phyloP scores from a whole-genome alignment of 2,888 invertebrate genomes.

The Acanthosepion lycidas region DNA sequence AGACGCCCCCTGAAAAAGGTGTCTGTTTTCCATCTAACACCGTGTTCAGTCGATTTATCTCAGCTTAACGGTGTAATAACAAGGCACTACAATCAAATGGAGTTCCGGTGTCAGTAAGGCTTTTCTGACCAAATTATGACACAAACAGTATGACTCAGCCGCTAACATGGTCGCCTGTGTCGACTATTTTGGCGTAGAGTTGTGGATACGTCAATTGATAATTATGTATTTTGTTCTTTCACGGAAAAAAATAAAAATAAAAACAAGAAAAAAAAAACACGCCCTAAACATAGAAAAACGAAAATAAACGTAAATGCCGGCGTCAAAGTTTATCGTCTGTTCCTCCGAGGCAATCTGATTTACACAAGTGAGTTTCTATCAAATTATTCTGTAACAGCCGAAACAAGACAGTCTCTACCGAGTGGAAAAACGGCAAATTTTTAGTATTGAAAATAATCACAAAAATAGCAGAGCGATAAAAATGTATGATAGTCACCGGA shows the following conservation, averaged over 20 bases:
- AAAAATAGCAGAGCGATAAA: no score
- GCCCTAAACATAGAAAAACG: no score
- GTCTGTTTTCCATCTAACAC: not conserved
- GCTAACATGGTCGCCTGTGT: not conserved
- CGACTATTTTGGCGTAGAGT: not conserved
- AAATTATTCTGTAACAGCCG: not conserved
- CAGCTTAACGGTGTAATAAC: not conserved
- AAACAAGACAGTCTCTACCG: not conserved
- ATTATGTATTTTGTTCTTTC: not conserved
- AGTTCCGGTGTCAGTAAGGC: not conserved
- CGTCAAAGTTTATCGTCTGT: not conserved
- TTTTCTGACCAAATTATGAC: not conserved
- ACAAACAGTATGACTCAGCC: not conserved
- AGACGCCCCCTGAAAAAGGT: not conserved
- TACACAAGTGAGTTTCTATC: not conserved
- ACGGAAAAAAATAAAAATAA: not conserved
- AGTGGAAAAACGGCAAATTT: not conserved
- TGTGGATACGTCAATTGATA: slow-evolving; percentile 18
- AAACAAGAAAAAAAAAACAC: not conserved
- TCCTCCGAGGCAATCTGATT: not conserved
- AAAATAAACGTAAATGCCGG: not conserved
- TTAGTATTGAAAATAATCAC: no score
- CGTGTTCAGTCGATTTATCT: not conserved
- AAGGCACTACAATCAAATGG: not conserved
- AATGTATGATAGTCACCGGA: no score